A percentile compares a stretch with the other conserved stretches of the same genome.
Conservation (phyloP, 2,888 invertebrate species). For the Ernsta delagoae region DNA sequence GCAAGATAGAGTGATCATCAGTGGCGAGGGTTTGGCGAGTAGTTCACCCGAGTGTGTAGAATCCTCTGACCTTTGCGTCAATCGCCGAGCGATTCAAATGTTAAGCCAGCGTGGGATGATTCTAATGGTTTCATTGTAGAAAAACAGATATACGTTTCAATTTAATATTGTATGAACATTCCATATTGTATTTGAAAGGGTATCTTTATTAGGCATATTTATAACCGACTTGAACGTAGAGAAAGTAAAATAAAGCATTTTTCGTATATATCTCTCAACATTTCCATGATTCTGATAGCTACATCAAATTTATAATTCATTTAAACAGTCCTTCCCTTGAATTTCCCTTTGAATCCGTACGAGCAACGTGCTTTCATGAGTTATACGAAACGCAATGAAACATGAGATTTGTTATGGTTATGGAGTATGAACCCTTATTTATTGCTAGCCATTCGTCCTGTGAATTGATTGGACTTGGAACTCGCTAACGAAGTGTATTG, state of each 20-base stretch:
- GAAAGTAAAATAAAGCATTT: background rate
- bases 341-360: background rate
- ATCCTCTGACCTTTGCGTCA: too few species aligned
- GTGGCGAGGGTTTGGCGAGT: too few species aligned
- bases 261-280: background rate
- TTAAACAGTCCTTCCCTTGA: background rate
- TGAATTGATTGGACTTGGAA: background rate
- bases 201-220: too few species aligned
- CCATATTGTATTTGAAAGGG: too few species aligned
- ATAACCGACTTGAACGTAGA: background rate
- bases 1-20: too few species aligned
- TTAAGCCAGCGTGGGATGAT: too few species aligned
- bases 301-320: background rate
- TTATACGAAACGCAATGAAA: constrained; percentile 2
- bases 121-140: too few species aligned
- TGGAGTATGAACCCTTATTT: constrained; percentile 3
- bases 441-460: background rate
- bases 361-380: background rate
- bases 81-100: too few species aligned
- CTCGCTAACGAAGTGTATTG: background rate
- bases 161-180: too few species aligned
- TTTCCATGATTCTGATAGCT: background rate
- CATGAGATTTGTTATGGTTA: constrained; percentile 3
- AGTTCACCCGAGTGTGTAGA: too few species aligned
- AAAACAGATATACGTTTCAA: too few species aligned